phyloP scores from a whole-genome alignment of 2,113 vertebrate species.

The Atlantisia rogersi region DNA sequence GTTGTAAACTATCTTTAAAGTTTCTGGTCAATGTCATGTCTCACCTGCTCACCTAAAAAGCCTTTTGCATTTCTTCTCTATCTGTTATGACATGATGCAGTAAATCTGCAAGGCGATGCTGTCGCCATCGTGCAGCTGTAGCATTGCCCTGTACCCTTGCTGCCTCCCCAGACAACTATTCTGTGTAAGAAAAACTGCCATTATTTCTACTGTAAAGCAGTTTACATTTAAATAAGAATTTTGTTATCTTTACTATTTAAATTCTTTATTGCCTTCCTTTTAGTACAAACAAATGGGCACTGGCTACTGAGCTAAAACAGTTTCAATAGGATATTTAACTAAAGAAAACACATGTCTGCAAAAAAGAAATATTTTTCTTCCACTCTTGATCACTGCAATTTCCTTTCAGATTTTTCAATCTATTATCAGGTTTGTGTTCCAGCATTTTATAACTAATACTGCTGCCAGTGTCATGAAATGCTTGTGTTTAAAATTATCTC shows the following conservation, averaged over 20 bases:
- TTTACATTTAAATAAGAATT: not conserved
- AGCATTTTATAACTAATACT: not conserved
- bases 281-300: not conserved
- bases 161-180: not conserved
- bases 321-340: not conserved
- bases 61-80: not conserved
- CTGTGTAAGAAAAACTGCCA: not conserved
- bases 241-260: not conserved
- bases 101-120: constrained; percentile 21
- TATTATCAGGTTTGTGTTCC: not conserved
- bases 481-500: not conserved
- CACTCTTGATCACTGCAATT: not conserved
- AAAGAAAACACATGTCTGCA: not conserved
- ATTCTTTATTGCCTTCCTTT: not conserved
- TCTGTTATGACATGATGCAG: not conserved
- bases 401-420: not conserved
- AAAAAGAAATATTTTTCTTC: not conserved
- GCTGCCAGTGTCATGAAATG: not conserved
- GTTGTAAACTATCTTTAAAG: constrained; percentile 25
- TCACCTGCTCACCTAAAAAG: constrained; percentile 51
- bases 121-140: not conserved
- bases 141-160: not conserved
- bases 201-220: not conserved
- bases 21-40: constrained; percentile 50
- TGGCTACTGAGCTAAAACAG: not conserved